A percentile compares a stretch with the other conserved stretches of the same genome.
Evolutionary conservation across 2,888 invertebrate genomes (phyloP).

Genomic region (Nomada goodeniana): DNA sequence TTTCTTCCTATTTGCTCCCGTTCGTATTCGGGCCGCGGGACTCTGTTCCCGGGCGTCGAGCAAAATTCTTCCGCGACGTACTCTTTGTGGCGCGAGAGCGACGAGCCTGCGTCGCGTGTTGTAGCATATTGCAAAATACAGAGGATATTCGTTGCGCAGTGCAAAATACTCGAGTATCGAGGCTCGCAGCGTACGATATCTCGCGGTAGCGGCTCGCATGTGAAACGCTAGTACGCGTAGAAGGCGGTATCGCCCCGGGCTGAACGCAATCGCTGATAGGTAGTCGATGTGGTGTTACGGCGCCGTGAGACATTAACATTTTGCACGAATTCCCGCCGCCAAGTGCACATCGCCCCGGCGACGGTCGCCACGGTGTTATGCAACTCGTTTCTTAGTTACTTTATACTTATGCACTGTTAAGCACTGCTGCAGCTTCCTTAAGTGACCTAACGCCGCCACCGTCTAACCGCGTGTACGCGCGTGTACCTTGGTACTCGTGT

Average conservation of each 20-base stretch:
- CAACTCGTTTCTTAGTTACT: conserved; percentile 69
- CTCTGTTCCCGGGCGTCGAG: too few species aligned
- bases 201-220: conserved; percentile 18
- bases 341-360: conserved; percentile 63
- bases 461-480: conserved; percentile 12
- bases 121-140: conserved; percentile 2
- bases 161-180: conserved; percentile 16
- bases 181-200: conserved; percentile 43
- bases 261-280: conserved; percentile 66
- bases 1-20: neutral
- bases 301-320: conserved; percentile 37
- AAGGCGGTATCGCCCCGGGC: conserved; percentile 61
- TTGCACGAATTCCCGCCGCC: conserved; percentile 51
- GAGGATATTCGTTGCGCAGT: neutral
- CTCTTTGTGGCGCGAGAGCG: too few species aligned
- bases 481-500: conserved; percentile 8
- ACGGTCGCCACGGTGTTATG: conserved; percentile 67
- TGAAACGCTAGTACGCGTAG: conserved; percentile 27
- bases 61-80: too few species aligned
- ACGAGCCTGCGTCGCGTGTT: conserved; percentile 7
- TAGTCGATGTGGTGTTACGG: conserved; percentile 43
- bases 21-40: too few species aligned
- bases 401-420: conserved; percentile 66
- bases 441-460: conserved; percentile 48
- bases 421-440: conserved; percentile 64